phyloP scores from a whole-genome alignment of 2,888 invertebrate genomes.

The Hydroisotoma schaefferi region DNA sequence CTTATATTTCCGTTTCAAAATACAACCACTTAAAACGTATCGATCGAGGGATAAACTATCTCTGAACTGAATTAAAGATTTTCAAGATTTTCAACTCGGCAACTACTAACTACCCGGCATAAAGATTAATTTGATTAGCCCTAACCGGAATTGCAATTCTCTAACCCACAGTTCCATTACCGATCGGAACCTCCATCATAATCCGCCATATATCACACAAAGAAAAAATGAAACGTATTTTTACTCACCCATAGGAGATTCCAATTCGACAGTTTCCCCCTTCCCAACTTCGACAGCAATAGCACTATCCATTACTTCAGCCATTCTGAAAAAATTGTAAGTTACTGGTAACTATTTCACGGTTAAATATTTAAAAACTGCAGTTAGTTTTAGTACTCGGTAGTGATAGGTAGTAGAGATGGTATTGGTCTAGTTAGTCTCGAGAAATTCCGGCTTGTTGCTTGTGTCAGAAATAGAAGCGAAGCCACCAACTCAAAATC shows the following conservation, averaged over 20 bases:
- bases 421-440: too few species aligned
- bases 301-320: not conserved
- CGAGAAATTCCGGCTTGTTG: constrained; percentile 7
- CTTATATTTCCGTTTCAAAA: not conserved
- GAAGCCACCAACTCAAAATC: too few species aligned
- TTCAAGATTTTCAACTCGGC: not conserved
- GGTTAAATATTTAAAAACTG: too few species aligned
- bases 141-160: too few species aligned
- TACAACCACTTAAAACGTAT: not conserved
- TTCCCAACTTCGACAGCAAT: constrained; percentile 2
- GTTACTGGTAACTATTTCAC: not conserved
- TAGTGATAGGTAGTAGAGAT: too few species aligned
- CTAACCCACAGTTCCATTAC: too few species aligned
- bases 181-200: not conserved
- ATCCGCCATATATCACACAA: not conserved
- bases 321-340: constrained; percentile 3
- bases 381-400: too few species aligned
- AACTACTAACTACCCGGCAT: not conserved
- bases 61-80: too few species aligned
- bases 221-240: not conserved
- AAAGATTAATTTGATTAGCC: too few species aligned
- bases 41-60: too few species aligned
- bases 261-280: not conserved
- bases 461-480: constrained; percentile 4
- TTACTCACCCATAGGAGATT: constrained; percentile 5